These are phyloP conservation scores for Clavelina lepadiformis DNA, from an alignment of 23 tunicate genomes.

Conservation along the genomic window DNA sequence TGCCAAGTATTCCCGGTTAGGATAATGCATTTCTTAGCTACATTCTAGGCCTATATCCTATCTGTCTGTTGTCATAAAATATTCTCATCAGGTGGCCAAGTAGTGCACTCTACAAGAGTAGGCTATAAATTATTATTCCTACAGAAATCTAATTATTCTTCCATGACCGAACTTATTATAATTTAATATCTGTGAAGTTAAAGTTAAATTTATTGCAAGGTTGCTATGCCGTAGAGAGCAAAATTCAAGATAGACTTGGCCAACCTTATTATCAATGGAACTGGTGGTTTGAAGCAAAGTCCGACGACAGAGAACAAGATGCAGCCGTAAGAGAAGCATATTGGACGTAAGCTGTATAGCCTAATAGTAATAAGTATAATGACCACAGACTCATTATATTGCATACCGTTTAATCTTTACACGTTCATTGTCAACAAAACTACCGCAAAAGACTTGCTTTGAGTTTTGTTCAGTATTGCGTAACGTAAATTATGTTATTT, in stretches of 20 bases:
- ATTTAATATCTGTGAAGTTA: background rate
- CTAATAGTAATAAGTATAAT: background rate
- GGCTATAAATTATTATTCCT: too few species aligned
- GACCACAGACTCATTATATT: background rate
- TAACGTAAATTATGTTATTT: too few species aligned
- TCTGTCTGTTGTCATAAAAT: background rate
- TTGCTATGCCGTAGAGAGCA: slow-evolving; percentile 52
- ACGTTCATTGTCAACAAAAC: too few species aligned
- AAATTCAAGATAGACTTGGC: slow-evolving; percentile 20
- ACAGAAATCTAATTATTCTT: too few species aligned
- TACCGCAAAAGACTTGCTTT: too few species aligned
- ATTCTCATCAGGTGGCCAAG: background rate
- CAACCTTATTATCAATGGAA: slow-evolving; percentile 68
- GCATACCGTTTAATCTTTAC: too few species aligned
- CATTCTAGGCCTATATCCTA: background rate
- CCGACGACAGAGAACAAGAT: slow-evolving; percentile 34
- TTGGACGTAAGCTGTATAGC: slow-evolving; percentile 60
- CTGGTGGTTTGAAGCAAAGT: slow-evolving; percentile 52
- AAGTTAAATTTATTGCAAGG: slow-evolving; percentile 21
- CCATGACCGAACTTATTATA: background rate
- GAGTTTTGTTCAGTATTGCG: too few species aligned
- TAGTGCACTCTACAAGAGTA: background rate
- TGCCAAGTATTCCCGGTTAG: slow-evolving; percentile 68
- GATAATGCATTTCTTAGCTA: background rate
- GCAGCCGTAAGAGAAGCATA: slow-evolving; percentile 36